Conservation (phyloP, 2,797 vertebrate genomes). For the Choloepus didactylus region DNA sequence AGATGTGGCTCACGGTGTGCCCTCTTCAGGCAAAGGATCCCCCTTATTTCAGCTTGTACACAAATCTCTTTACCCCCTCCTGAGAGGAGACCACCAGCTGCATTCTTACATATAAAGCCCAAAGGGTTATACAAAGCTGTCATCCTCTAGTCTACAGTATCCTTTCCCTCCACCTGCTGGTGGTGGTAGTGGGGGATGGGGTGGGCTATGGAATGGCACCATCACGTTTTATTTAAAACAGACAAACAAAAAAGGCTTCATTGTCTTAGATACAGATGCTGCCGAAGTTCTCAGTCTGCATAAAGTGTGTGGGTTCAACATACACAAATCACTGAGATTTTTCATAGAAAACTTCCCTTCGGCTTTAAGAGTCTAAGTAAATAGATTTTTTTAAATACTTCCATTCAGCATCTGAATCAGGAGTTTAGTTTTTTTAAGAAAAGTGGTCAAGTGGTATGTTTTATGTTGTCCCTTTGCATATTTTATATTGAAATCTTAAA, state of each 20-base stretch:
- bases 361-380: slow-evolving; percentile 31
- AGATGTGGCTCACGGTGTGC: slow-evolving; percentile 66
- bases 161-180: slow-evolving; percentile 77
- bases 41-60: slow-evolving; percentile 56
- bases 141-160: slow-evolving; percentile 62
- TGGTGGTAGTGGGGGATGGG: slow-evolving; percentile 62
- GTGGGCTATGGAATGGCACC: slow-evolving; percentile 54
- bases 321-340: not conserved
- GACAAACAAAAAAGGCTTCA: not conserved
- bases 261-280: slow-evolving; percentile 53
- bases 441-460: slow-evolving; percentile 32
- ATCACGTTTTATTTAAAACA: slow-evolving; percentile 59
- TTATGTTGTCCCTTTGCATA: not conserved
- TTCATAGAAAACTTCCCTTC: not conserved
- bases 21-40: slow-evolving; percentile 62
- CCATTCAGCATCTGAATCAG: not conserved
- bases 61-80: slow-evolving; percentile 39
- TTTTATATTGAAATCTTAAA: slow-evolving; percentile 47
- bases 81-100: slow-evolving; percentile 52
- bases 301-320: slow-evolving; percentile 9
- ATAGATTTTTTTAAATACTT: not conserved
- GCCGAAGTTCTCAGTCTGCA: not conserved
- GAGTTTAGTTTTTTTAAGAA: slow-evolving; percentile 65
- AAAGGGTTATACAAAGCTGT: slow-evolving; percentile 72
- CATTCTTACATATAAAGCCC: slow-evolving; percentile 51